Conservation (phyloP, 2,888 invertebrate species). For the Microplitis deprimator region DNA sequence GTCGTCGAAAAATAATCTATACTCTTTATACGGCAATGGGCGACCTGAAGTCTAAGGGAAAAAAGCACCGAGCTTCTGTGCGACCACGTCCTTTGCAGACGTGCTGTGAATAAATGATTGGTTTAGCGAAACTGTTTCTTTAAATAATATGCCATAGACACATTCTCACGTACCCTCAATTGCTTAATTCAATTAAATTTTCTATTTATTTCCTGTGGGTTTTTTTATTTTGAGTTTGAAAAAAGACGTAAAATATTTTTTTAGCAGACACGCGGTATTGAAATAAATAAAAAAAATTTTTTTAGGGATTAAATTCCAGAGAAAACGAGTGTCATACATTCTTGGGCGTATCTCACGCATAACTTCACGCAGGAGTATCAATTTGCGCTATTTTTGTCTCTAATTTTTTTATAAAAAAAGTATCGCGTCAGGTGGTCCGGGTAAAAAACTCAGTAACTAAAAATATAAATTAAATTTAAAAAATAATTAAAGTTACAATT, state of each 20-base stretch:
- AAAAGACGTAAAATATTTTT: too few species aligned
- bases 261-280: too few species aligned
- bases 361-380: background rate
- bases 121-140: background rate
- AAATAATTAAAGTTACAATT: too few species aligned
- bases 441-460: background rate
- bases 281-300: background rate
- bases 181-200: background rate
- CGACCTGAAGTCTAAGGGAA: background rate
- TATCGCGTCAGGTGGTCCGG: background rate
- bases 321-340: background rate
- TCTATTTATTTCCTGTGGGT: background rate
- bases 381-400: background rate
- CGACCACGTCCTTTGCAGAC: background rate
- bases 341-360: background rate
- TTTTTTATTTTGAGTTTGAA: background rate
- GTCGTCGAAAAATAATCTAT: background rate
- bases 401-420: background rate
- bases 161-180: background rate
- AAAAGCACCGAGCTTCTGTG: background rate
- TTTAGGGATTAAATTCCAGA: background rate
- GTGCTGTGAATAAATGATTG: background rate
- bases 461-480: background rate
- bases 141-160: background rate
- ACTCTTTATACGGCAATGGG: background rate